A percentile compares a stretch with the other conserved stretches of the same genome.
These are phyloP conservation scores for Callimorpha dominula DNA, from an alignment of 2,888 invertebrate genomes.

Conservation along the genomic window DNA sequence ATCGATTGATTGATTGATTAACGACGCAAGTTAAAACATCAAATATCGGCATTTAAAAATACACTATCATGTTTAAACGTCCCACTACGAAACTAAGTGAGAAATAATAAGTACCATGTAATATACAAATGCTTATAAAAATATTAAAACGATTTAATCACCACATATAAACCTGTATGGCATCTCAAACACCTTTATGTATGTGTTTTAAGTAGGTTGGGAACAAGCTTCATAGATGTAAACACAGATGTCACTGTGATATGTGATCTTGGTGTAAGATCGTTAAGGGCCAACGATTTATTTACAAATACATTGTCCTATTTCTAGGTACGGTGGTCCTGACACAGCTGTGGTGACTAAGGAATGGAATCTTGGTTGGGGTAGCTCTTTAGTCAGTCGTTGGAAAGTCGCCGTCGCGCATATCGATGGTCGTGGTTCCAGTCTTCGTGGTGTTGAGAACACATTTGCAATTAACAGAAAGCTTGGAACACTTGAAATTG, in stretches of 20 bases:
- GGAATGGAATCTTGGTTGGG: constrained; percentile 94
- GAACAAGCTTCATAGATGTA: too few species aligned
- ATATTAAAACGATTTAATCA: too few species aligned
- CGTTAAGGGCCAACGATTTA: neutral
- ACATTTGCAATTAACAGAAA: constrained; percentile 93
- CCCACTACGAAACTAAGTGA: too few species aligned
- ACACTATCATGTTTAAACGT: neutral
- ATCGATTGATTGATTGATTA: too few species aligned
- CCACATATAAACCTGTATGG: too few species aligned
- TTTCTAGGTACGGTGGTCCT: constrained; percentile 95
- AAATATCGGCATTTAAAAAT: neutral
- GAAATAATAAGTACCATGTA: too few species aligned
- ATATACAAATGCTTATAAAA: too few species aligned
- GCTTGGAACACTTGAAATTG: constrained; percentile 96
- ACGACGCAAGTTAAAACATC: neutral
- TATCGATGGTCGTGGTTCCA: constrained; percentile 97
- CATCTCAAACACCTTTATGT: too few species aligned
- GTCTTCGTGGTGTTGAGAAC: constrained; percentile 93
- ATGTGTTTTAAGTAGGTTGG: too few species aligned
- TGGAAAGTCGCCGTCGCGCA: constrained; percentile 94
- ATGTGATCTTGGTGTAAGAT: neutral
- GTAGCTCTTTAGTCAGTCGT: constrained; percentile 93
- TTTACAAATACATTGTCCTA: neutral
- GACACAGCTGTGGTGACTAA: constrained; percentile 94
- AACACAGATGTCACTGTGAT: neutral